A percentile compares a stretch with the other conserved stretches of the same genome.
Evolutionary conservation across 2,113 vertebrate genomes (phyloP).

Genomic region (Peromyscus californicus): DNA sequence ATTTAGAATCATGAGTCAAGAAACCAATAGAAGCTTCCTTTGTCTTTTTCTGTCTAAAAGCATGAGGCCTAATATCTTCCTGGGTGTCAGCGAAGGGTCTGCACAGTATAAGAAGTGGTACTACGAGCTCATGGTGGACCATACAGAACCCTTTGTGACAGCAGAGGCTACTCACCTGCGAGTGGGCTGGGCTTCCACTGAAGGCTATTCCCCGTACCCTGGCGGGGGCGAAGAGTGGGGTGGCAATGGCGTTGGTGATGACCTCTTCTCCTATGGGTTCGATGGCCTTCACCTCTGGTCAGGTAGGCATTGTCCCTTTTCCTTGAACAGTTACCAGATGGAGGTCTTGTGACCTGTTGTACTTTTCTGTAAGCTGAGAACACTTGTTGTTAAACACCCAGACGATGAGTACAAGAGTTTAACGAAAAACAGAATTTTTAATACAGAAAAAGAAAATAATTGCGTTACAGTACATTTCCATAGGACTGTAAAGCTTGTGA

Average conservation of each 20-base stretch:
- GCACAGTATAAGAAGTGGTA: slow-evolving; percentile 99
- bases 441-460: neutral
- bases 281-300: slow-evolving; percentile 98
- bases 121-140: slow-evolving; percentile 96
- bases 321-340: neutral
- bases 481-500: neutral
- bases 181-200: slow-evolving; percentile 97
- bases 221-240: slow-evolving; percentile 97
- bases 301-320: slow-evolving; percentile 86
- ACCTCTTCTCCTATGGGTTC: slow-evolving; percentile 96
- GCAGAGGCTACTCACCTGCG: slow-evolving; percentile 96
- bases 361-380: neutral
- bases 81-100: slow-evolving; percentile 96
- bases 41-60: slow-evolving; percentile 83
- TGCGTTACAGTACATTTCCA: neutral
- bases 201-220: slow-evolving; percentile 94
- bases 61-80: slow-evolving; percentile 97
- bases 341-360: no score
- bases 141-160: slow-evolving; percentile 94
- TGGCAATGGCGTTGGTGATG: slow-evolving; percentile 96
- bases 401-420: neutral
- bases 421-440: neutral
- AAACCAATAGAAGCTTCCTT: neutral
- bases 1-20: neutral
- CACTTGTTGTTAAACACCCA: neutral